These are phyloP conservation scores for Garrulus glandarius DNA, from an alignment of 2,797 vertebrate genomes.

Conservation along the genomic window DNA sequence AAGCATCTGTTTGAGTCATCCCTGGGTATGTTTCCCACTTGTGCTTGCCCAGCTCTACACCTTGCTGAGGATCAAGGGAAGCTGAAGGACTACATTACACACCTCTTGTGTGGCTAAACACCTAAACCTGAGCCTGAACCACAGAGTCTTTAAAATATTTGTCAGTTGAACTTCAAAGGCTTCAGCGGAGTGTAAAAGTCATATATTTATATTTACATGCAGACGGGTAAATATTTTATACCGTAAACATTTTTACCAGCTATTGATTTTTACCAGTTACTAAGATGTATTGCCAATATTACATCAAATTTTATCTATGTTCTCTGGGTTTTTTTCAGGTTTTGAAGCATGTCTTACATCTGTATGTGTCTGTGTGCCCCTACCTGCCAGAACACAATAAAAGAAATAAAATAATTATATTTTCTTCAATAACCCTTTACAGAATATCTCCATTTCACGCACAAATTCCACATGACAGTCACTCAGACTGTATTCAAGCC, in stretches of 20 bases:
- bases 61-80: background rate
- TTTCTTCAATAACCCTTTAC: background rate
- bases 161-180: background rate
- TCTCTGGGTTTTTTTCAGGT: background rate
- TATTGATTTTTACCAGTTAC: background rate
- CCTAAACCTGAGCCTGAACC: background rate
- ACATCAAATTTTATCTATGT: background rate
- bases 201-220: background rate
- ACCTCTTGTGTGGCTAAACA: background rate
- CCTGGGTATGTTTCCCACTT: rapidly evolving
- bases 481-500: background rate
- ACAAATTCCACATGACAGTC: background rate
- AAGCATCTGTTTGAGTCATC: background rate
- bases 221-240: background rate
- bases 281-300: background rate
- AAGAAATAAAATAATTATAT: background rate
- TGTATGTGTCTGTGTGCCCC: background rate
- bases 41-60: background rate
- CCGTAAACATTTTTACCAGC: background rate
- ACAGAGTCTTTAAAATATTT: background rate
- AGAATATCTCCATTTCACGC: background rate
- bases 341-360: background rate
- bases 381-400: background rate
- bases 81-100: background rate
- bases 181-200: background rate